These are phyloP conservation scores for Odontothrips loti DNA, from an alignment of 2,888 invertebrate species.

Conservation along the genomic window DNA sequence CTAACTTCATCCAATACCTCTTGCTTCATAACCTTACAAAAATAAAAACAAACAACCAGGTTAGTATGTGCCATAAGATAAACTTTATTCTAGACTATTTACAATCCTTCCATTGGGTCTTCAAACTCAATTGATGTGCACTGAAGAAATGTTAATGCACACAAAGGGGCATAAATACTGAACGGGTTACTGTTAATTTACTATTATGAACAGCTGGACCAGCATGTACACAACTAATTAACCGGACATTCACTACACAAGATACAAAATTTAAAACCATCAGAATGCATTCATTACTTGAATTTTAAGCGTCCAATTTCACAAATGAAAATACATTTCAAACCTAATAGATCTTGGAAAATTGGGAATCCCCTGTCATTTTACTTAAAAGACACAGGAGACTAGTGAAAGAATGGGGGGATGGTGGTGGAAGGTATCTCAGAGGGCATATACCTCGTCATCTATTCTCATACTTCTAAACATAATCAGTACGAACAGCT, in stretches of 20 bases:
- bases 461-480: slow-evolving; percentile 6
- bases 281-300: neutral
- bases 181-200: neutral
- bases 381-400: neutral
- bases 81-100: slow-evolving; percentile 21
- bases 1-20: slow-evolving; percentile 72
- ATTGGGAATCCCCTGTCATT: neutral
- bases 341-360: neutral
- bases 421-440: neutral
- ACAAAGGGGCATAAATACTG: neutral
- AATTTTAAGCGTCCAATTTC: neutral
- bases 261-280: neutral
- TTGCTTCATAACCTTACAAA: slow-evolving; percentile 80
- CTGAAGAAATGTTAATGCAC: neutral
- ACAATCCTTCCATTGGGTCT: slow-evolving; percentile 8
- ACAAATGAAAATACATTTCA: neutral
- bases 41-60: slow-evolving; percentile 64
- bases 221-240: neutral
- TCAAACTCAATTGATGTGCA: neutral
- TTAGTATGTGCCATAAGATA: slow-evolving; percentile 50
- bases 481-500: slow-evolving; percentile 22
- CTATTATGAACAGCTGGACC: neutral
- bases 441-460: neutral
- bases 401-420: neutral
- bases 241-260: neutral